Evolutionary conservation across 1,140 invertebrate genomes (phyloP).

Genomic region (Pachyrhynchus sulphureomaculatus): DNA sequence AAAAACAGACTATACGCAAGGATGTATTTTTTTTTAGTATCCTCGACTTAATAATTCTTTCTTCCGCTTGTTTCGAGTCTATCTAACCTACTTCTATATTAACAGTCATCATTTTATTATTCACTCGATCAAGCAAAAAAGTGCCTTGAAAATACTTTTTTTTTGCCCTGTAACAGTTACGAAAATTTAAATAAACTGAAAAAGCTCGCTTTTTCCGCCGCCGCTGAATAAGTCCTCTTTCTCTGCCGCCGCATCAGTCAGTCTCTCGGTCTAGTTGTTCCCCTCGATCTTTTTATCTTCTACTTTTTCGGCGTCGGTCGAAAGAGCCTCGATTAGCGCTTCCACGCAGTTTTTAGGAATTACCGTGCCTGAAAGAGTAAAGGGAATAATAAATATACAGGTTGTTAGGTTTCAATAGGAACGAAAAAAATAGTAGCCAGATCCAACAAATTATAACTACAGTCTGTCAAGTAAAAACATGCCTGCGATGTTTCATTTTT

Average conservation of each 20-base stretch:
- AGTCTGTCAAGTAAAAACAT: too few relatives aligned
- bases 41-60: not conserved
- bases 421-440: too few relatives aligned
- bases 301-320: constrained; percentile 78
- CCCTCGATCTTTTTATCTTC: constrained; percentile 68
- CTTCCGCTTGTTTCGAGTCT: not conserved
- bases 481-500: too few relatives aligned
- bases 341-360: constrained; percentile 89
- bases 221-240: too few relatives aligned
- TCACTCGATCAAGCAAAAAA: constrained; percentile 1
- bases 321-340: constrained; percentile 72
- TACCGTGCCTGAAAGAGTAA: constrained; percentile 70
- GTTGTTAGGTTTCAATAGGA: not conserved
- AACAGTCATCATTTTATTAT: constrained; percentile 24
- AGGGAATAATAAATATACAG: not conserved
- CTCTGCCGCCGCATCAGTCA: constrained; percentile 19
- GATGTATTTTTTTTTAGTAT: too few relatives aligned
- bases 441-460: too few relatives aligned
- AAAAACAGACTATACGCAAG: too few relatives aligned
- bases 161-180: constrained; percentile 38
- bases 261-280: constrained; percentile 22
- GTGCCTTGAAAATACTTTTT: constrained; percentile 36
- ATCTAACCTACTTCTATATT: constrained; percentile 20
- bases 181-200: constrained; percentile 22
- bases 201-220: too few relatives aligned